These are phyloP conservation scores for Lumbricus terrestris DNA, from an alignment of 2,888 invertebrate species.

Conservation along the genomic window DNA sequence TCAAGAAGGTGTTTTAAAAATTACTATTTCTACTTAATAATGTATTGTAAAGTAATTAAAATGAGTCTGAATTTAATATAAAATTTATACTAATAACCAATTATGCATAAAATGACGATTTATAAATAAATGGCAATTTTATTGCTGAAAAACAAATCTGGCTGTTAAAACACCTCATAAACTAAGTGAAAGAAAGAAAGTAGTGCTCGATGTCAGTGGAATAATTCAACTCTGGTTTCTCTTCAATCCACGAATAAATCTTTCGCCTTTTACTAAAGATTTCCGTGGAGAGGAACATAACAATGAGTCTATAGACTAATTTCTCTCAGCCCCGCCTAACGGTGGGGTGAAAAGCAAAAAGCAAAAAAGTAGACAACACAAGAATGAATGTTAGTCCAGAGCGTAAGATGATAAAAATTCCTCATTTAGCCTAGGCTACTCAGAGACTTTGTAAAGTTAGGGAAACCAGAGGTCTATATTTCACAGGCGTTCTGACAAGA, in stretches of 20 bases:
- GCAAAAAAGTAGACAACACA: neutral
- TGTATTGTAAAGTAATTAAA: neutral
- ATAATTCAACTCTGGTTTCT: constrained; percentile 15
- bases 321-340: constrained; percentile 4
- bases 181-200: neutral
- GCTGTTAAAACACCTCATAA: neutral
- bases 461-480: too few species aligned
- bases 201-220: neutral
- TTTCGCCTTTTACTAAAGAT: constrained; percentile 26
- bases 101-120: neutral
- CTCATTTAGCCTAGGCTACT: too few species aligned
- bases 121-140: neutral
- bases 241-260: constrained; percentile 20
- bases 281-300: constrained; percentile 26
- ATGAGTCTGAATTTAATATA: neutral
- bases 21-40: neutral
- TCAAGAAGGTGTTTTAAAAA: neutral
- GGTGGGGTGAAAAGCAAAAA: neutral
- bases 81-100: neutral
- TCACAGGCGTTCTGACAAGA: too few species aligned
- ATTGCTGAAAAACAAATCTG: neutral
- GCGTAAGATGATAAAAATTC: too few species aligned
- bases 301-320: constrained; percentile 21
- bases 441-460: too few species aligned
- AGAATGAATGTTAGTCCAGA: too few species aligned